These are phyloP conservation scores for Heliocidaris erythrogramma DNA, from an alignment of 35 echinoderm and acorn worm genomes.

Conservation along the genomic window DNA sequence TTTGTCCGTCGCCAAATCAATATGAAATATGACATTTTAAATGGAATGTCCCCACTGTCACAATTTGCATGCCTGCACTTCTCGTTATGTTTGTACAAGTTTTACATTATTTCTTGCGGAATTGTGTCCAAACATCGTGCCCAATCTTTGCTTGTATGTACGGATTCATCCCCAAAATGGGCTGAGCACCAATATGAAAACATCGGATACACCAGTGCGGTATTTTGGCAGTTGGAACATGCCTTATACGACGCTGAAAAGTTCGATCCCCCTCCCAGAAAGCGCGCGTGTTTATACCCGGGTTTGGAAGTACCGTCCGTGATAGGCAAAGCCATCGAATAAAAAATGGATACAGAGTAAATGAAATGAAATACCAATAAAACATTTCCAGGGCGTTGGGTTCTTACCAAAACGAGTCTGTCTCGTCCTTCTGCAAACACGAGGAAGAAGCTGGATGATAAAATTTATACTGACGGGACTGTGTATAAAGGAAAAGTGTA, in stretches of 20 bases:
- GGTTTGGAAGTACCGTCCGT: background rate
- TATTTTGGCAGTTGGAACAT: background rate
- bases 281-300: background rate
- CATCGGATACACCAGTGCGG: background rate
- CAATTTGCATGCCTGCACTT: background rate
- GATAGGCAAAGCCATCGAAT: background rate
- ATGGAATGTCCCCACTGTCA: background rate
- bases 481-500: background rate
- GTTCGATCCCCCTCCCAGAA: background rate
- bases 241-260: background rate
- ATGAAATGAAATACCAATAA: constrained; percentile 14
- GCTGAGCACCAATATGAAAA: too few species aligned
- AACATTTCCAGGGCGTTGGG: background rate
- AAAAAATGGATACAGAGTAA: background rate
- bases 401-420: background rate
- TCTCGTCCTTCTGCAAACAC: background rate
- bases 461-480: background rate
- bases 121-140: too few species aligned
- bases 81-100: too few species aligned
- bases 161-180: too few species aligned
- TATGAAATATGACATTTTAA: constrained; percentile 19
- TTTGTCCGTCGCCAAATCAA: constrained; percentile 8
- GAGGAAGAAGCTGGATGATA: background rate
- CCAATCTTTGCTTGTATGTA: too few species aligned
- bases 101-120: too few species aligned